phyloP scores from a whole-genome alignment of 2,113 vertebrate genomes.

The Menura novaehollandiae region DNA sequence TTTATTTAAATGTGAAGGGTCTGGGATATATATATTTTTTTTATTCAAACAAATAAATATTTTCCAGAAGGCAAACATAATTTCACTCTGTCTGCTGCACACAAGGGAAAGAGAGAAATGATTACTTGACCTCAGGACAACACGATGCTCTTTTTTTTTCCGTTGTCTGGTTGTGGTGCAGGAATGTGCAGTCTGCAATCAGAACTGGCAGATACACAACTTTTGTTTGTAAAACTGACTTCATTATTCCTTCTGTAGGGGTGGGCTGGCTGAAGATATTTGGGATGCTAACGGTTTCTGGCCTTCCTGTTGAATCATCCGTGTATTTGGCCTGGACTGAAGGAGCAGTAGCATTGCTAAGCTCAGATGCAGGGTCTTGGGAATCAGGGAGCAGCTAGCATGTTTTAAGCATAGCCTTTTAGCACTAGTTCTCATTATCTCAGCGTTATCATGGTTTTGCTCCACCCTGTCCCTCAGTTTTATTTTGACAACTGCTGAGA shows the following conservation, averaged over 20 bases:
- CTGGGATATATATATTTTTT: neutral
- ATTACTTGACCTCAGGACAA: slow-evolving; percentile 12
- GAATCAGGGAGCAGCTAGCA: neutral
- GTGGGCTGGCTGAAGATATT: slow-evolving; percentile 8
- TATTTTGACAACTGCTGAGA: slow-evolving; percentile 27
- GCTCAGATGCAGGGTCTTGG: neutral
- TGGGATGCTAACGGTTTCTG: slow-evolving; percentile 20
- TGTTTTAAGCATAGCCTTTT: neutral
- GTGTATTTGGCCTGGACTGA: neutral
- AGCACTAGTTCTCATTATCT: neutral
- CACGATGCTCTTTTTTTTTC: neutral
- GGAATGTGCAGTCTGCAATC: slow-evolving; percentile 37
- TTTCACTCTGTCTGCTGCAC: neutral
- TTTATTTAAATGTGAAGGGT: neutral
- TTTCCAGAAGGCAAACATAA: slow-evolving; percentile 1
- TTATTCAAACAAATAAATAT: neutral
- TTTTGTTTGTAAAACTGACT: slow-evolving; percentile 55
- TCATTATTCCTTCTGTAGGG: slow-evolving; percentile 27
- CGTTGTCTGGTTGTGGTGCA: neutral
- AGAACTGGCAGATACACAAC: slow-evolving; percentile 28
- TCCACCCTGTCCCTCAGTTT: neutral
- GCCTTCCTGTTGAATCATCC: slow-evolving; percentile 47
- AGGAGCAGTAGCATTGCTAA: neutral
- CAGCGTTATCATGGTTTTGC: neutral
- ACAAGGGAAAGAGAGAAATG: slow-evolving; percentile 5